A percentile compares a stretch with the other conserved stretches of the same genome.
Evolutionary conservation across 2,113 vertebrate species (phyloP).

Genomic region (Isurus oxyrinchus): DNA sequence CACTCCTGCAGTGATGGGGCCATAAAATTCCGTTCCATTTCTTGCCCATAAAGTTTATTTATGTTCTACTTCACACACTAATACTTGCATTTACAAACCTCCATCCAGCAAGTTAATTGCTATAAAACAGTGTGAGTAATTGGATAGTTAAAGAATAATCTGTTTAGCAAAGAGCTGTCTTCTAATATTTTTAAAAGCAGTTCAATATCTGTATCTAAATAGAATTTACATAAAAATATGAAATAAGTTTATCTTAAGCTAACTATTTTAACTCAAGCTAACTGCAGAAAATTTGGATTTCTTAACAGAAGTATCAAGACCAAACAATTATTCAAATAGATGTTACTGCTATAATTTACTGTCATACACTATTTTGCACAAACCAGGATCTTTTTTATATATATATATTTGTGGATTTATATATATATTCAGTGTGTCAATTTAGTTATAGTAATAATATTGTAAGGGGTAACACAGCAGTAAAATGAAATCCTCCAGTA

Average conservation of each 20-base stretch:
- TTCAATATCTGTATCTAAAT: background rate
- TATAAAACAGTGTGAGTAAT: background rate
- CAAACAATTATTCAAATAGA: background rate
- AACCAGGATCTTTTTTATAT: background rate
- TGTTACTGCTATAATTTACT: background rate
- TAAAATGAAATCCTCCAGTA: background rate
- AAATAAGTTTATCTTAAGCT: background rate
- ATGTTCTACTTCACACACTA: background rate
- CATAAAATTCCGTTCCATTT: too few species aligned
- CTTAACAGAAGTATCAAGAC: background rate
- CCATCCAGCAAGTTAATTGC: background rate
- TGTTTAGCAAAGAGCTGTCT: background rate
- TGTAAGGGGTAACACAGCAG: background rate
- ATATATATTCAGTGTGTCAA: background rate
- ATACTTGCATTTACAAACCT: background rate
- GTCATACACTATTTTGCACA: background rate
- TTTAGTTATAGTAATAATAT: background rate
- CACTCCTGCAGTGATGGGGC: too few species aligned
- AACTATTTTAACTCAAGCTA: background rate
- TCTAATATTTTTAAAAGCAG: background rate
- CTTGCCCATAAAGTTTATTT: background rate
- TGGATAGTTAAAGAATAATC: background rate
- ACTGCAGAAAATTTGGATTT: background rate
- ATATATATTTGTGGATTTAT: too few species aligned
- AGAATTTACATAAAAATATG: background rate